Percentiles rank a stretch among this genome's conserved stretches.
phyloP scores from a whole-genome alignment of 2,797 vertebrate species.

The Taenioides sp. region DNA sequence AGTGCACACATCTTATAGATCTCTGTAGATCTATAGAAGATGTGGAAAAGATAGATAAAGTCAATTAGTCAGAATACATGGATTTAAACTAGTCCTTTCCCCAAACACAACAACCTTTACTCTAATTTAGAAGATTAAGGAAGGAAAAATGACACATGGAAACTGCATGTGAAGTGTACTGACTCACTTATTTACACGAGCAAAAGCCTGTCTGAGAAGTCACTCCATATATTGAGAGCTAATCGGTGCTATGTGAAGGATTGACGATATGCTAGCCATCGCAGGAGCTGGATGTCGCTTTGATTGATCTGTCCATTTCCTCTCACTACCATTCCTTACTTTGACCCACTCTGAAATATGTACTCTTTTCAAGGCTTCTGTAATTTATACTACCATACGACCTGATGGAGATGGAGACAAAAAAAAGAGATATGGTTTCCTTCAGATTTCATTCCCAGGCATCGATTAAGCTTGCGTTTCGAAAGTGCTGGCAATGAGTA shows the following conservation, averaged over 20 bases:
- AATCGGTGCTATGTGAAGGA: slow-evolving; percentile 52
- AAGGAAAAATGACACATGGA: slow-evolving; percentile 54
- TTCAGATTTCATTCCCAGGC: slow-evolving; percentile 44
- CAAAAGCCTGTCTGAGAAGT: slow-evolving; percentile 44
- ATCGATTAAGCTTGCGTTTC: slow-evolving; percentile 51
- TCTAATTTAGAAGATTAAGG: slow-evolving; percentile 28
- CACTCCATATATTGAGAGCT: slow-evolving; percentile 39
- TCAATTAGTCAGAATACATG: background rate
- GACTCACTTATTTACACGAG: slow-evolving; percentile 55
- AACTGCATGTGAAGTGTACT: slow-evolving; percentile 52
- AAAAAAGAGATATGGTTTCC: slow-evolving; percentile 33
- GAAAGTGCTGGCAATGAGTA: slow-evolving; percentile 30
- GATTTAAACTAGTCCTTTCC: background rate
- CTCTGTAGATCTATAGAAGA: too few relatives aligned
- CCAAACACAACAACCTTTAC: slow-evolving; percentile 13
- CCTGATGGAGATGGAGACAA: background rate
- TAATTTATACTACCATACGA: slow-evolving; percentile 28
- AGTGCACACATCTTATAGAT: too few relatives aligned
- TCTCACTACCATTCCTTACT: slow-evolving; percentile 25
- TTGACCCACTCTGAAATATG: slow-evolving; percentile 50
- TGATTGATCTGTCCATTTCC: slow-evolving; percentile 68
- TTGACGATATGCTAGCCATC: slow-evolving; percentile 43
- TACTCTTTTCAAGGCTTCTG: slow-evolving; percentile 40
- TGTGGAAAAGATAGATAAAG: background rate
- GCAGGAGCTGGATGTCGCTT: slow-evolving; percentile 34